phyloP scores from a whole-genome alignment of 2,888 invertebrate species.

The Rambutsinella grinnellia region DNA sequence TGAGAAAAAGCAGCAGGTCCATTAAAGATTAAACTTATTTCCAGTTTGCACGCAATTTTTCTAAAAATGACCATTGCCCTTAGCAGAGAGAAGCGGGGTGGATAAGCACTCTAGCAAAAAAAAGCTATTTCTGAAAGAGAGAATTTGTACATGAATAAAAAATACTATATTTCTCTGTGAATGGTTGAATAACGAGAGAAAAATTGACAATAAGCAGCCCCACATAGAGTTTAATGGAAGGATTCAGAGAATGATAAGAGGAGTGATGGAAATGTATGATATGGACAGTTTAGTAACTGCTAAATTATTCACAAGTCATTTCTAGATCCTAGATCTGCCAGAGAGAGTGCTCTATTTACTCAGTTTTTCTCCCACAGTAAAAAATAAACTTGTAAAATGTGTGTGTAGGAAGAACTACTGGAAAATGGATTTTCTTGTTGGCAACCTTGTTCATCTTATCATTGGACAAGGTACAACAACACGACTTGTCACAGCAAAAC shows the following conservation, averaged over 20 bases:
- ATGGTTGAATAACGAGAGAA: no score
- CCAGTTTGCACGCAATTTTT: slow-evolving; percentile 37
- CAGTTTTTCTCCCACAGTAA: not conserved
- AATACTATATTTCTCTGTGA: not conserved
- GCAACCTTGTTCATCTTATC: not conserved
- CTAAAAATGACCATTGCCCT: not conserved
- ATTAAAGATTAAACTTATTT: slow-evolving; percentile 40
- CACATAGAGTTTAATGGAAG: not conserved
- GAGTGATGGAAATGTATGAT: not conserved
- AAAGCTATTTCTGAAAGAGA: no score
- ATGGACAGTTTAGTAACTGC: not conserved
- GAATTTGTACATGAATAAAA: not conserved
- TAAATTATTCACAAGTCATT: slow-evolving; percentile 17
- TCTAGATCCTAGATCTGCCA: not conserved
- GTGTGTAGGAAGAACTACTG: not conserved
- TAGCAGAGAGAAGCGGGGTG: not conserved
- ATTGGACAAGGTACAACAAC: not conserved
- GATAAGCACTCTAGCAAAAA: no score
- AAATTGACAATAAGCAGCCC: no score
- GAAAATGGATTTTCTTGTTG: not conserved
- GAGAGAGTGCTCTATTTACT: not conserved
- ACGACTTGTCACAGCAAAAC: not conserved
- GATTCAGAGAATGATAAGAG: not conserved
- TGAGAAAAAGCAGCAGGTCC: slow-evolving; percentile 12
- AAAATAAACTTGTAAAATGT: not conserved